Percentiles rank a stretch among this genome's conserved stretches.
phyloP scores from a whole-genome alignment of 2,113 vertebrate genomes.

The Trematocara zebra region DNA sequence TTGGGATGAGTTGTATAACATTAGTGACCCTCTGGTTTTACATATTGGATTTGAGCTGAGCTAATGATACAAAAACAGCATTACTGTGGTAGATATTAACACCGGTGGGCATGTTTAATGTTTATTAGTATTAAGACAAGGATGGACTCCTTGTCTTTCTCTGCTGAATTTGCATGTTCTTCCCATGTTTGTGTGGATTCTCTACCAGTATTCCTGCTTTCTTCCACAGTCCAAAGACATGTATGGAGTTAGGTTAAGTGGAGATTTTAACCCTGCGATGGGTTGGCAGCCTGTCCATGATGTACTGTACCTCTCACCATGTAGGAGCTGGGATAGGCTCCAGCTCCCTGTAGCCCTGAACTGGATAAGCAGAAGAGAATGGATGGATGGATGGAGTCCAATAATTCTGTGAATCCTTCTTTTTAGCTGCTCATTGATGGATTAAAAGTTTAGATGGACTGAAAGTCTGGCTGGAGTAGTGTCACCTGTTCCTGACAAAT shows the following conservation, averaged over 20 bases:
- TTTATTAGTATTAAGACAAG: not conserved
- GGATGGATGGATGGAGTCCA: not conserved
- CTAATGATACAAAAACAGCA: not conserved
- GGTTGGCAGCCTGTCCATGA: not conserved
- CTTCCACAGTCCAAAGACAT: not conserved
- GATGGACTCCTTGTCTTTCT: not conserved
- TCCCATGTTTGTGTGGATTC: not conserved
- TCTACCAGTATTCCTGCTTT: not conserved
- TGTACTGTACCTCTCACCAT: not conserved
- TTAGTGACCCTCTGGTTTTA: not conserved
- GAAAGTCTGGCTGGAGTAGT: not conserved
- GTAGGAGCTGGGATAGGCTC: not conserved
- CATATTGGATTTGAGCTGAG: not conserved
- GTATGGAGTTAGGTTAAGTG: not conserved
- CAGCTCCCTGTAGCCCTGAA: not conserved
- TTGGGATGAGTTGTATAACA: not conserved
- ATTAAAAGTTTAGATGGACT: not conserved
- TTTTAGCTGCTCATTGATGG: not conserved
- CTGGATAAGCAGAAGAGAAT: accelerated
- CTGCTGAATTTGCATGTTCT: not conserved
- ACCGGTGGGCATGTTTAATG: not conserved
- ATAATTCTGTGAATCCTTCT: not conserved
- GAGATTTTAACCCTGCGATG: not conserved
- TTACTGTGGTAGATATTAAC: not conserved
- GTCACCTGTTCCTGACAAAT: not conserved